Base-by-base conservation (phyloP, 2,797 vertebrate genomes). In the Nasua narica region DNA sequence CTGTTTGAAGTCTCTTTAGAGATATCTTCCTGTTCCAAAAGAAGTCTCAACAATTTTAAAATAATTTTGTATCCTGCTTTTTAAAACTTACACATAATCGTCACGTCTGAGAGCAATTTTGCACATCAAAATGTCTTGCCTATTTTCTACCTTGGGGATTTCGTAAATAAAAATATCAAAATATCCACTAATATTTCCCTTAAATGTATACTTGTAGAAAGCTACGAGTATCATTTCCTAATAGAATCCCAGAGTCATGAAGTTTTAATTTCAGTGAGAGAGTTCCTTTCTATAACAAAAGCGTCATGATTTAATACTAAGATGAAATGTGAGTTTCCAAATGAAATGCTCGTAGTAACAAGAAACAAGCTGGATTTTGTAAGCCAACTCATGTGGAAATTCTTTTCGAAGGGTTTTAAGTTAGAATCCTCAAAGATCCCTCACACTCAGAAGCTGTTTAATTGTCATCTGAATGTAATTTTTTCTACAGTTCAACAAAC, bases 201-300 rank as follows among this genome's bases (percentile, higher is more conserved):
- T 94, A 90, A 15, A 94, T 93, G 79, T 90, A n/a, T 77, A 15
- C 37, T 7, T 78, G 11, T 87, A 87, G 0, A 89, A 77, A 97
- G 96, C 32, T 60, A 83, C 48, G 18, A 96, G 25, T 6, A 91
- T 37, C 76, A 43, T 35, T 95, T 69, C 27, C 46, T 96, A 91
- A 97, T 96, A 90, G 79, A 96, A 76, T 54, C 25, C 37, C n/a
- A 82, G 40, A 18, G 37, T 77, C 72, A 56, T 82, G 95, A 95
- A 87, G 60, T 90, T 40, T 84, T 37, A 32, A 96, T 84, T 69
- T 96, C 46, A 90, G 10, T 10, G 74, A 96, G 92, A 76, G 95
- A 90, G 83, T 97, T 98, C 97, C 23, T 92, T 97, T 98, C 98
- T 96, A 97, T 65, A 97, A 94, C 85, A 97, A 97, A 97, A 97